Percentiles rank a stretch among this genome's conserved stretches.
These are phyloP conservation scores for Drosophila birchii DNA, from an alignment of 2,888 invertebrate species.

Conservation along the genomic window DNA sequence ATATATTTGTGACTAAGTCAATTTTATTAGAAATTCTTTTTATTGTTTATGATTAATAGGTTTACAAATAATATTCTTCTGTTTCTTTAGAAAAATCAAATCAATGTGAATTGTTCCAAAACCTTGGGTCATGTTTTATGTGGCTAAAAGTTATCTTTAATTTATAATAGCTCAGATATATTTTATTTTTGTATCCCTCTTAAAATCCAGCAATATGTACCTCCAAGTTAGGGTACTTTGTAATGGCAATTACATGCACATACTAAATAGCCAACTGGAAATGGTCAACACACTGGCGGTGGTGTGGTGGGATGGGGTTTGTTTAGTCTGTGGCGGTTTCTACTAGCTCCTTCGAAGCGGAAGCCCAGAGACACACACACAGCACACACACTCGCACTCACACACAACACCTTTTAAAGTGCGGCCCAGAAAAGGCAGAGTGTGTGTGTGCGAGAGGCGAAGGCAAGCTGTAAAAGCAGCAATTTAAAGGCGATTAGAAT, in stretches of 20 bases:
- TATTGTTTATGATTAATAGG: too few relatives aligned
- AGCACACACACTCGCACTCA: constrained; percentile 1
- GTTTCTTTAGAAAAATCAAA: too few relatives aligned
- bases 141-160: too few relatives aligned
- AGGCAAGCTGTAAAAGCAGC: constrained; percentile 60
- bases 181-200: too few relatives aligned
- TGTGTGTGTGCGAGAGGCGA: neutral
- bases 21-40: too few relatives aligned
- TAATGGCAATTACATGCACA: constrained; percentile 64
- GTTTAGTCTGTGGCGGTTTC: constrained; percentile 19
- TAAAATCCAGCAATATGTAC: neutral
- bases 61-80: too few relatives aligned
- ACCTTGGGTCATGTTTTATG: too few relatives aligned
- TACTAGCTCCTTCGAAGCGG: constrained; percentile 59
- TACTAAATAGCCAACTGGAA: constrained; percentile 64
- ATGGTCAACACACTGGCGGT: constrained; percentile 34
- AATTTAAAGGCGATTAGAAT: constrained; percentile 83
- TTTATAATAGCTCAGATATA: too few relatives aligned
- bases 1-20: too few relatives aligned
- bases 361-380: constrained; percentile 50
- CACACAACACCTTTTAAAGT: constrained; percentile 71
- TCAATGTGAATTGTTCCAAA: too few relatives aligned
- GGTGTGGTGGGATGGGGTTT: constrained; percentile 7
- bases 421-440: constrained; percentile 72
- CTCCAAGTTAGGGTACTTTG: neutral